Conservation (phyloP, 2,888 invertebrate genomes). For the Hemithea aestivaria region DNA sequence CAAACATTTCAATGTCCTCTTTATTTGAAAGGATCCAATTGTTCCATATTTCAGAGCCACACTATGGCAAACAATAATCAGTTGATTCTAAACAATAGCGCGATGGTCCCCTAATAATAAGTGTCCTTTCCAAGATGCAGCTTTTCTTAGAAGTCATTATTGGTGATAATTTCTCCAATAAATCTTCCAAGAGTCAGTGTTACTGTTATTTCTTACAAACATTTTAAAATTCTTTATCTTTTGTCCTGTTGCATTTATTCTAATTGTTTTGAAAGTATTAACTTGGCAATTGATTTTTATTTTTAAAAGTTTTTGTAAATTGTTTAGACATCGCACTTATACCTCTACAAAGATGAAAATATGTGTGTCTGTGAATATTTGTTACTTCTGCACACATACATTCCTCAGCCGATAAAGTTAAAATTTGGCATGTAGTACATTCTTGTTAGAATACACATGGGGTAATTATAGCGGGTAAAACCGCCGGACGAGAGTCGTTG, state of each 20-base stretch:
- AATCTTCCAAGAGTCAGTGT: constrained; percentile 24
- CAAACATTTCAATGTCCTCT: constrained; percentile 20
- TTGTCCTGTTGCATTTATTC: background rate
- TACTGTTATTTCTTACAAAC: constrained; percentile 12
- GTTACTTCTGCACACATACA: no score
- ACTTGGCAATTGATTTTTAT: background rate
- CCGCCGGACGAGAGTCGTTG: no score
- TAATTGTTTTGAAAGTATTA: background rate
- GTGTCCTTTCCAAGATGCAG: constrained; percentile 25
- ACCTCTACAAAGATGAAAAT: no score
- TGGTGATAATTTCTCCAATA: constrained; percentile 38
- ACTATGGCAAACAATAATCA: constrained; percentile 22
- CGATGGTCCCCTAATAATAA: constrained; percentile 11
- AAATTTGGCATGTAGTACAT: no score
- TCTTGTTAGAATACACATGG: no score
- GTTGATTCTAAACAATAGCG: constrained; percentile 15
- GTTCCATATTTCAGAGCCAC: constrained; percentile 20
- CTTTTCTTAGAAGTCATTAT: constrained; percentile 32
- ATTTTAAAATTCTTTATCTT: constrained; percentile 1
- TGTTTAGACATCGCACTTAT: no score
- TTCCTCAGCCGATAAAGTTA: no score
- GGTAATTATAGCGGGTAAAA: no score
- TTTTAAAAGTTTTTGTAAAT: background rate
- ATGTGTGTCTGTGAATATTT: no score
- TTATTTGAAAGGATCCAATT: constrained; percentile 18